Percentiles rank a stretch among this genome's conserved stretches.
Evolutionary conservation across 2,888 invertebrate genomes (phyloP).

Genomic region (Caradrina kadenii): DNA sequence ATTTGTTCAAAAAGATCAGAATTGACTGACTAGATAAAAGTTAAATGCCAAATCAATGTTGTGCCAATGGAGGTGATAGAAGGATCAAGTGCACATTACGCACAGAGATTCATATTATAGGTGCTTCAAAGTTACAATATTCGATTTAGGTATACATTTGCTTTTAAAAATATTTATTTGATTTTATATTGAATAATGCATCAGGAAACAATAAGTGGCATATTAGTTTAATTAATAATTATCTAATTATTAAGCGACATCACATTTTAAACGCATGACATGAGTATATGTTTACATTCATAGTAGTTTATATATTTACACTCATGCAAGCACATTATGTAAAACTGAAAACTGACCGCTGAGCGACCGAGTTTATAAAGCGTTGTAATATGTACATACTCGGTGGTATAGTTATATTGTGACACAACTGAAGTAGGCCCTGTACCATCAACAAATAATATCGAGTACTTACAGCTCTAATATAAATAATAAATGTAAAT

Average conservation of each 20-base stretch:
- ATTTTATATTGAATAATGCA: slow-evolving; percentile 33
- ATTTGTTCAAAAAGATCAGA: slow-evolving; percentile 47
- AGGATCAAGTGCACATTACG: slow-evolving; percentile 45
- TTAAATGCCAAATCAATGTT: slow-evolving; percentile 49
- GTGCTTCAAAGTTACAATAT: slow-evolving; percentile 55
- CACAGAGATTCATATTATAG: slow-evolving; percentile 53
- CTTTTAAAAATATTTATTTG: slow-evolving; percentile 29
- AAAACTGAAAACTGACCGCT: slow-evolving; percentile 30
- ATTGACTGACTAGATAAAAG: slow-evolving; percentile 48
- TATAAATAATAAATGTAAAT: slow-evolving; percentile 32
- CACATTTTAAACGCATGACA: slow-evolving; percentile 49
- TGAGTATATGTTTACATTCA: slow-evolving; percentile 43
- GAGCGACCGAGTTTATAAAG: slow-evolving; percentile 32
- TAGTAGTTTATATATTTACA: slow-evolving; percentile 44
- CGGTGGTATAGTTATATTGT: slow-evolving; percentile 10
- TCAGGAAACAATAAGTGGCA: slow-evolving; percentile 36
- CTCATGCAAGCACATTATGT: slow-evolving; percentile 35
- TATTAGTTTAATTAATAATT: slow-evolving; percentile 42
- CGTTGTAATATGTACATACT: slow-evolving; percentile 36
- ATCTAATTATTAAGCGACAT: slow-evolving; percentile 58
- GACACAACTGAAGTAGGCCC: slow-evolving; percentile 40
- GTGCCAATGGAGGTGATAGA: slow-evolving; percentile 54
- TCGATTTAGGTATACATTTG: slow-evolving; percentile 37
- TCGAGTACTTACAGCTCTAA: slow-evolving; percentile 35
- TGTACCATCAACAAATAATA: slow-evolving; percentile 35